phyloP scores from a whole-genome alignment of 1,140 invertebrate genomes.

The Drosophila carrolli region DNA sequence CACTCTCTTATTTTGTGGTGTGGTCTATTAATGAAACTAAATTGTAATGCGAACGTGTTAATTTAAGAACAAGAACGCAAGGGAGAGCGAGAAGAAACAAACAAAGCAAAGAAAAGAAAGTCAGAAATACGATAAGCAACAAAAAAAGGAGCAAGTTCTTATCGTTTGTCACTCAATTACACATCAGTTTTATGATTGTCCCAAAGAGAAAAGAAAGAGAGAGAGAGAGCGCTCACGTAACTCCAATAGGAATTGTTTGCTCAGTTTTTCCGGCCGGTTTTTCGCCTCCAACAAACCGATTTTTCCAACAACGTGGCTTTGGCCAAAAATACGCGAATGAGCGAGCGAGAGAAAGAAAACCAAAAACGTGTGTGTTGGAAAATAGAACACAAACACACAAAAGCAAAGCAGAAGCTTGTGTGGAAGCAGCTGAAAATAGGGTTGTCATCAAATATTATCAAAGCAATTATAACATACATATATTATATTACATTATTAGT shows the following conservation, averaged over 20 bases:
- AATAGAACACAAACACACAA: constrained; percentile 68
- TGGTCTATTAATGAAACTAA: constrained; percentile 70
- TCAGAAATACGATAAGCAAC: constrained; percentile 44
- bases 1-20: constrained; percentile 30
- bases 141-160: constrained; percentile 51
- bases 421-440: constrained; percentile 63
- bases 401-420: constrained; percentile 26
- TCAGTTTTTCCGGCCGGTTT: constrained; percentile 75
- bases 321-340: constrained; percentile 63
- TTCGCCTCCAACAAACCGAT: constrained; percentile 46
- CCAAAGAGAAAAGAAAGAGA: constrained; percentile 4
- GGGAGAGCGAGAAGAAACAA: constrained; percentile 3
- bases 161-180: constrained; percentile 70
- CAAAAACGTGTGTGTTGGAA: constrained; percentile 42
- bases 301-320: constrained; percentile 60
- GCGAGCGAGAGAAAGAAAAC: constrained; percentile 21
- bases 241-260: constrained; percentile 78
- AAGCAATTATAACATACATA: background rate
- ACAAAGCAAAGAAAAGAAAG: constrained; percentile 44
- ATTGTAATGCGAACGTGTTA: constrained; percentile 72
- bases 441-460: background rate
- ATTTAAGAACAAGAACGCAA: constrained; percentile 42
- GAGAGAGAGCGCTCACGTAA: constrained; percentile 53
- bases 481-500: no score
- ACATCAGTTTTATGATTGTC: constrained; percentile 43